Conservation (phyloP, 2,797 vertebrate genomes). For the Melanotaenia parkinsoni region DNA sequence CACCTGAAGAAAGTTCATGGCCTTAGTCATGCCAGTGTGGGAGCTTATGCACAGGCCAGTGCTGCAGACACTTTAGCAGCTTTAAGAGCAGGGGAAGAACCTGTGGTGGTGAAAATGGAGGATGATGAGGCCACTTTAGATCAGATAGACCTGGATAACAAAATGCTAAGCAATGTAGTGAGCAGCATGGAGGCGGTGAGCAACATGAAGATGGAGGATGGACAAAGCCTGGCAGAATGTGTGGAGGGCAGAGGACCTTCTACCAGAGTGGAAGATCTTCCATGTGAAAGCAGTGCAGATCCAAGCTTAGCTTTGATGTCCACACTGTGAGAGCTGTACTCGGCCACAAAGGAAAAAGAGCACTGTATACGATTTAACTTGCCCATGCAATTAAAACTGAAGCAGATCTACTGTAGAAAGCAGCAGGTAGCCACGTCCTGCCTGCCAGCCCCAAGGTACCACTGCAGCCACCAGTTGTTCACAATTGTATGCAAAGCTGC, state of each 20-base stretch:
- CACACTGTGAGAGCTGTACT: conserved; percentile 53
- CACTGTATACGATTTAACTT: conserved; percentile 34
- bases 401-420: conserved; percentile 25
- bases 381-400: conserved; percentile 13
- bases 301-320: conserved; percentile 56
- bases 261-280: conserved; percentile 26
- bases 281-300: conserved; percentile 38
- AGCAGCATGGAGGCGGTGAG: conserved; percentile 33
- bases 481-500: conserved; percentile 61
- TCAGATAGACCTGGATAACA: conserved; percentile 51
- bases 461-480: conserved; percentile 34
- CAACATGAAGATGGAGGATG: conserved; percentile 30
- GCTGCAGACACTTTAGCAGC: conserved; percentile 53
- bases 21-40: conserved; percentile 80
- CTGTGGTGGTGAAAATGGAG: conserved; percentile 61
- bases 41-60: conserved; percentile 73
- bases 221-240: conserved; percentile 29
- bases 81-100: conserved; percentile 62
- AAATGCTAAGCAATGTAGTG: conserved; percentile 40
- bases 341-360: conserved; percentile 22
- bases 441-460: conserved; percentile 35
- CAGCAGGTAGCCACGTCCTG: conserved; percentile 21
- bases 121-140: conserved; percentile 63
- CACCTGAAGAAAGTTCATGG: conserved; percentile 86
- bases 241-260: conserved; percentile 43